Base-by-base conservation (phyloP, 2,888 invertebrate species). In the Tuberolachnus salignus region DNA sequence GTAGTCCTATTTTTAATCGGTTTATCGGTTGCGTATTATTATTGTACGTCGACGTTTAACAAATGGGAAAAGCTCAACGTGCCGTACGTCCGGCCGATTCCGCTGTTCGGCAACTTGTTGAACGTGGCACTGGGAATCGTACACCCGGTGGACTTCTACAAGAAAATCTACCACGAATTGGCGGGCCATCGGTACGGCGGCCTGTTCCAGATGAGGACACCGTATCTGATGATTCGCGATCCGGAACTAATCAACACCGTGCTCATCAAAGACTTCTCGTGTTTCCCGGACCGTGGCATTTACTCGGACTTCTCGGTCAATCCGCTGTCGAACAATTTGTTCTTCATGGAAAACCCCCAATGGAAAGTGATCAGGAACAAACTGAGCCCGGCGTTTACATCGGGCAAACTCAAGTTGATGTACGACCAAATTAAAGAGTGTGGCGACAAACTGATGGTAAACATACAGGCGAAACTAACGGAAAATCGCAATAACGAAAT, bases 381-480 rank as follows among this genome's bases (percentile, higher is more conserved):
- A 81, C 83, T 89, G 46, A 86, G 88, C 0, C 88, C 89, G 0
- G 87, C 87, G 0, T 87, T 89, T 82, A 87, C 88, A 0, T 86
- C 87, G 1, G 88, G 87, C 21, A 89, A 89, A 83, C 83, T 89
- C 69, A 88, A 87, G 82, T 84, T 84, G 57, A 88, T 89, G 88
- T 85, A 87, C 46, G 85, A 85, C 0, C 84, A 87, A 64, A 87
- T 88, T 84, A 82, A 84, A 61, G 85, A 46, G 23, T 72, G 72
- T n/a, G 46, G 72, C 8, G 42, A 44, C 13, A 13, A 63, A 13
- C 6, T 63, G 8, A 42, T 86, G 0, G 83, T 3, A 4, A 19
- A 61, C 13, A 11, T 72, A 16, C 13, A 0, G 11, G 8, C 14
- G 23, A 21, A 16, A 3, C n/a, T 53, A 19, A 3, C 44, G 34